phyloP scores from a whole-genome alignment of 2,888 invertebrate species.

The Cantharis rustica region DNA sequence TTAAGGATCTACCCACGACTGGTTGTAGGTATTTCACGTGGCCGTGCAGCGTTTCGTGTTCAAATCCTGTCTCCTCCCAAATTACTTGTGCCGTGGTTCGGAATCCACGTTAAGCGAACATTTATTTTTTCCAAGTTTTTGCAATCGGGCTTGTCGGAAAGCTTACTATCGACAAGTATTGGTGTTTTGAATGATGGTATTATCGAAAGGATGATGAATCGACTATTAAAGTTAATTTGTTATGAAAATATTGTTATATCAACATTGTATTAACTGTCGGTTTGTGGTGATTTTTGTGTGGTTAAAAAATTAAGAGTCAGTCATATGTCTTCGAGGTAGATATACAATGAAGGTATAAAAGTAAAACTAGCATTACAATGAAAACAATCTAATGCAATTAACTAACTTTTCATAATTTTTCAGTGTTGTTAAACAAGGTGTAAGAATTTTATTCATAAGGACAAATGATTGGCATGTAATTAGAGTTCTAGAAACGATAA shows the following conservation, averaged over 20 bases:
- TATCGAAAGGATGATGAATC: not conserved
- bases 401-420: slow-evolving; percentile 18
- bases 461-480: slow-evolving; percentile 28
- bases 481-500: slow-evolving; percentile 29
- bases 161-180: no score
- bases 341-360: slow-evolving; percentile 16
- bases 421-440: slow-evolving; percentile 15
- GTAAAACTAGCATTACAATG: slow-evolving; percentile 13
- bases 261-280: slow-evolving; percentile 8
- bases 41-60: no score
- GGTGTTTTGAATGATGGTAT: no score
- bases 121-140: no score
- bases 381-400: slow-evolving; percentile 19
- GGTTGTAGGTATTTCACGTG: not conserved
- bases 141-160: no score
- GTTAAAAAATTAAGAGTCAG: slow-evolving; percentile 8
- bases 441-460: slow-evolving; percentile 26
- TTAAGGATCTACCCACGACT: not conserved
- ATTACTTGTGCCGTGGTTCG: no score
- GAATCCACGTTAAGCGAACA: no score
- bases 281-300: not conserved
- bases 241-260: not conserved
- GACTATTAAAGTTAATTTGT: not conserved
- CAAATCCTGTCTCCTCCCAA: no score
- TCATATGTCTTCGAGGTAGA: slow-evolving; percentile 9